phyloP scores from a whole-genome alignment of 2,797 vertebrate genomes.

The Enteromius viviparus region DNA sequence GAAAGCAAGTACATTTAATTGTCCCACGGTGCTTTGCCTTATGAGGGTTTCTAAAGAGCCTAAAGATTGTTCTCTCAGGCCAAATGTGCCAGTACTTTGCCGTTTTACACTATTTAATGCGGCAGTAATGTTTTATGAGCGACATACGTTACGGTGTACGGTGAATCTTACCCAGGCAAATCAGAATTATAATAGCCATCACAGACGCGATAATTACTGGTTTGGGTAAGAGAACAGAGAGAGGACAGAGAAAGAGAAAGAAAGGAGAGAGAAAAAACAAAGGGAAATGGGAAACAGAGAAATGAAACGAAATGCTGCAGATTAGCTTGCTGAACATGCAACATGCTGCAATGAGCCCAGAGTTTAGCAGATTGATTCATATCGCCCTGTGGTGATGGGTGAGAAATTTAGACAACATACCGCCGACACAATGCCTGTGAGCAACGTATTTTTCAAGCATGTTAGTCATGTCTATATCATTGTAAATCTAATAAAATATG shows the following conservation, averaged over 20 bases:
- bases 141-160: constrained; percentile 73
- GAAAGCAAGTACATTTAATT: constrained; percentile 40
- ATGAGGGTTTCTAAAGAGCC: constrained; percentile 11
- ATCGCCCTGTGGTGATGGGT: constrained; percentile 38
- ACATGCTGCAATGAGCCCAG: constrained; percentile 82
- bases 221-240: constrained; percentile 88
- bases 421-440: constrained; percentile 31
- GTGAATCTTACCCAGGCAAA: constrained; percentile 99
- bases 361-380: constrained; percentile 34
- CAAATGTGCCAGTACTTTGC: constrained; percentile 42
- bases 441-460: constrained; percentile 12
- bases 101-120: constrained; percentile 45
- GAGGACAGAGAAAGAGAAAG: constrained; percentile 55
- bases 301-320: constrained; percentile 85
- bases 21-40: neutral
- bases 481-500: constrained; percentile 27
- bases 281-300: constrained; percentile 70
- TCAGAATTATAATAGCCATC: constrained; percentile 99
- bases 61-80: constrained; percentile 29
- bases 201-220: constrained; percentile 99
- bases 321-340: constrained; percentile 92
- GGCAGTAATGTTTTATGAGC: constrained; percentile 53
- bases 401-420: constrained; percentile 37
- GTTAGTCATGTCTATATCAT: constrained; percentile 18
- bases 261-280: constrained; percentile 26